phyloP scores from a whole-genome alignment of 92 coral and sea anemone genomes.

The Isaurus tuberculatus region DNA sequence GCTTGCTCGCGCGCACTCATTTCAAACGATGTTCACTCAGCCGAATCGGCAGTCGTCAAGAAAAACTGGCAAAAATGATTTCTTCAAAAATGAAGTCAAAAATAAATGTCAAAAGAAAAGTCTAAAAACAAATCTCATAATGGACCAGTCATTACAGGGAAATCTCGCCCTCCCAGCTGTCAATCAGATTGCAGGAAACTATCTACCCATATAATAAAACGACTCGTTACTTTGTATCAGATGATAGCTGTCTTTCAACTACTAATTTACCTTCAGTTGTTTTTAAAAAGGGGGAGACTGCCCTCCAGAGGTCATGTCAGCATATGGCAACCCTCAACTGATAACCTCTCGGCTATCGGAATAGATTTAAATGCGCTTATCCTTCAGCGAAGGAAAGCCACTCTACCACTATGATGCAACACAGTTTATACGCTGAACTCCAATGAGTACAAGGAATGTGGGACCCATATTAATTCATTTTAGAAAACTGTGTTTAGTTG shows the following conservation, averaged over 20 bases:
- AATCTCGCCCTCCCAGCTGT: too few species aligned
- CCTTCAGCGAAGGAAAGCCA: constrained; percentile 98
- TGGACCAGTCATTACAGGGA: too few species aligned
- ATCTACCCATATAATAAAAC: too few species aligned
- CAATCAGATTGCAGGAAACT: too few species aligned
- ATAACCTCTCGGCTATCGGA: constrained; percentile 75
- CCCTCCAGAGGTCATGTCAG: constrained; percentile 85
- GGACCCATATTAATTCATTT: neutral
- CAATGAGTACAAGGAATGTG: neutral
- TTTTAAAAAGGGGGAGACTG: constrained; percentile 81
- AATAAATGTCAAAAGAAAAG: too few species aligned
- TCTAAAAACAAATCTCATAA: too few species aligned
- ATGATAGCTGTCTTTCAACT: neutral
- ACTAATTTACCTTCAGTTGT: neutral
- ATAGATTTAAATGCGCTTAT: constrained; percentile 93
- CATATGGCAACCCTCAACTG: constrained; percentile 76
- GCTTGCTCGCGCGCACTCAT: too few species aligned
- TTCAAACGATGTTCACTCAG: too few species aligned
- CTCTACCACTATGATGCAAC: rapidly evolving
- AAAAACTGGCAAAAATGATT: too few species aligned
- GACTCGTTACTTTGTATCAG: neutral
- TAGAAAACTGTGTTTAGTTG: neutral
- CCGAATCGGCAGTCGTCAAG: too few species aligned
- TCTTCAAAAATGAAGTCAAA: too few species aligned
- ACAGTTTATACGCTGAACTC: constrained; percentile 37